Base-by-base conservation (phyloP, 2,113 vertebrate species). In the Gadus macrocephalus region DNA sequence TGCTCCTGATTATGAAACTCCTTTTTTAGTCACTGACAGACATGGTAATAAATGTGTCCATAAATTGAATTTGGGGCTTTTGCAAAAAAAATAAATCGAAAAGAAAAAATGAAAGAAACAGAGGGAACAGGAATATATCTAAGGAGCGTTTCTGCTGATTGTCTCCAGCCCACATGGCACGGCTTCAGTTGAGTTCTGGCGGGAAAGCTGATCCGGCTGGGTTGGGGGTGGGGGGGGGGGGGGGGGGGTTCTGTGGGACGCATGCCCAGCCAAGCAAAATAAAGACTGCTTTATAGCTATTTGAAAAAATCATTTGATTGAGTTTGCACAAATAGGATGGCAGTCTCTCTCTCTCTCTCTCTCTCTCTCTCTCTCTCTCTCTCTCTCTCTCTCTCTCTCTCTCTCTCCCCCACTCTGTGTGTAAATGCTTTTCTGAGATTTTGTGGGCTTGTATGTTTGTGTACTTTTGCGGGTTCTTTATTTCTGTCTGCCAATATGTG, bases 1-100 rank as follows among this genome's bases (percentile, higher is more conserved):
- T 94, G 93, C 93, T 94, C 92, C 93, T 93, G 94, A 97, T 97
- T 97, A 96, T 93, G 94, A 88, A 94, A 88, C 86, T 87, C 85
- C 92, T 93, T 87, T 58, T 96, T 94, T 89, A 94, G 93, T 95
- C 94, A 93, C 94, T 94, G 94, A 97, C 95, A 96, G 95, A 96
- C 95, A 94, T 91, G 93, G 94, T 94, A 96, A 97, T 97, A 96
- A 96, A 96, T 95, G 96, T 95, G 95, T 94, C 95, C 93, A 96
- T 95, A 98, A 98, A 98, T 97, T 96, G 94, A 97, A 96, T 97
- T 96, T 96, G 93, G 93, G 92, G 93, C 93, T 88, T 91, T 91
- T 95, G 93, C 12, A 49, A 49, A 12, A 49, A 49, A 9, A 14
- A 49, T 14, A 49, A 9, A 49, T 12, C 8, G 1, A 49, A 49